phyloP scores from a whole-genome alignment of 2,888 invertebrate genomes.

The Pseudoips prasinana region DNA sequence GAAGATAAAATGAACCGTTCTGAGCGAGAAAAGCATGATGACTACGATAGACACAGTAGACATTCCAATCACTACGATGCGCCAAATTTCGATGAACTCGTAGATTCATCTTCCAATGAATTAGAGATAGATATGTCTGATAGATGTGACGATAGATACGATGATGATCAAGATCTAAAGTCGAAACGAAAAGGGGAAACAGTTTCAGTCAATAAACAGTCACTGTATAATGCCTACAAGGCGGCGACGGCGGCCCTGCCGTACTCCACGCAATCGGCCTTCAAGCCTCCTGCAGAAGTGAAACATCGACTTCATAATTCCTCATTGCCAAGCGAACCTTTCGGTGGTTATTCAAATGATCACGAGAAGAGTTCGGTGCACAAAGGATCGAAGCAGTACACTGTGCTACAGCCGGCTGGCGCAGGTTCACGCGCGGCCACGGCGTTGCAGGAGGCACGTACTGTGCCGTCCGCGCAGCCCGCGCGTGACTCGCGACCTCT shows the following conservation, averaged over 20 bases:
- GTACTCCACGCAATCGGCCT: constrained; percentile 90
- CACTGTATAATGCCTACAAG: constrained; percentile 78
- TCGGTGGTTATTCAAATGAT: constrained; percentile 86
- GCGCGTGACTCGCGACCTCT: constrained; percentile 71
- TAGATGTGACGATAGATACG: constrained; percentile 84
- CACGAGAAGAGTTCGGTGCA: constrained; percentile 64
- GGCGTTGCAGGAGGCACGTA: constrained; percentile 88
- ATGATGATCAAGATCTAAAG: constrained; percentile 77
- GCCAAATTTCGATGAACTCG: constrained; percentile 88
- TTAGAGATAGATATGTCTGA: constrained; percentile 91
- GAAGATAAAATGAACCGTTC: constrained; percentile 48
- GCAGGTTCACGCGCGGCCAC: constrained; percentile 91
- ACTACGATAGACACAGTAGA: constrained; percentile 70
- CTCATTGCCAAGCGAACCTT: constrained; percentile 84
- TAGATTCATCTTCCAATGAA: constrained; percentile 90
- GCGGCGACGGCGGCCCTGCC: constrained; percentile 81
- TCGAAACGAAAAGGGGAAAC: constrained; percentile 78
- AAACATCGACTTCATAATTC: constrained; percentile 75
- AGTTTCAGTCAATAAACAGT: constrained; percentile 74
- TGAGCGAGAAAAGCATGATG: constrained; percentile 63
- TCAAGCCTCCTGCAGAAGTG: constrained; percentile 88
- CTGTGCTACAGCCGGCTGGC: constrained; percentile 92
- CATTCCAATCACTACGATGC: constrained; percentile 85
- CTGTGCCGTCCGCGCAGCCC: constrained; percentile 76
- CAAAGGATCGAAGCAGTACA: constrained; percentile 89